phyloP scores from a whole-genome alignment of 2,888 invertebrate genomes.

The Drosophila bunnanda region DNA sequence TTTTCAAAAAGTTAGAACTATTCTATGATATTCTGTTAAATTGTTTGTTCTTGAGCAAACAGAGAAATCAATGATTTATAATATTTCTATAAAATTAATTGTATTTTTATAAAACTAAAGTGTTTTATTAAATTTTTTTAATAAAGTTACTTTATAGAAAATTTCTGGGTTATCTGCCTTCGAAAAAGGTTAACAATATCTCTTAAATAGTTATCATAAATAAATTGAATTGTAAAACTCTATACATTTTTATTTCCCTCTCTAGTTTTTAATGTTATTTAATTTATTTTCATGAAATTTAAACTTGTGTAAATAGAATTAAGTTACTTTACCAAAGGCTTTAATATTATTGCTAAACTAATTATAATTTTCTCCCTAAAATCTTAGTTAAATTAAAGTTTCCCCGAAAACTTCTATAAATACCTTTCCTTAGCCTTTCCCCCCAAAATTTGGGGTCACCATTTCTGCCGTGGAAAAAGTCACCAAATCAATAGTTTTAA shows the following conservation, averaged over 20 bases:
- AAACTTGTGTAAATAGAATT: too few relatives aligned
- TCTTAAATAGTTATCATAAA: background rate
- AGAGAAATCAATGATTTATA: background rate
- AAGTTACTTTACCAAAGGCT: background rate
- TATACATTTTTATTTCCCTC: background rate
- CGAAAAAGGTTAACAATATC: background rate
- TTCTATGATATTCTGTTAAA: background rate
- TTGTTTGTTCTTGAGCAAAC: background rate
- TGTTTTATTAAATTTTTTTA: too few relatives aligned
- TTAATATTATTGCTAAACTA: too few relatives aligned
- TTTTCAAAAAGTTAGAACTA: background rate
- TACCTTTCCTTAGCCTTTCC: background rate
- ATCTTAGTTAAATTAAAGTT: background rate
- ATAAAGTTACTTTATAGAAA: too few relatives aligned
- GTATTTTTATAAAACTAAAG: too few relatives aligned
- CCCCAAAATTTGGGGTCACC: slow-evolving; percentile 1
- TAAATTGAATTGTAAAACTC: background rate
- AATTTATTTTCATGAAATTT: background rate
- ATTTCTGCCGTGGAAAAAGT: background rate
- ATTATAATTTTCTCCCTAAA: background rate
- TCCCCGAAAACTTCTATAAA: background rate
- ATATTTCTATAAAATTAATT: background rate
- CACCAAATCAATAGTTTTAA: slow-evolving; percentile 17
- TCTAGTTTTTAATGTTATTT: background rate
- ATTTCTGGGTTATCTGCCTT: too few relatives aligned